Conservation (phyloP, 1,140 invertebrate genomes). For the Potamilus streckersoni region DNA sequence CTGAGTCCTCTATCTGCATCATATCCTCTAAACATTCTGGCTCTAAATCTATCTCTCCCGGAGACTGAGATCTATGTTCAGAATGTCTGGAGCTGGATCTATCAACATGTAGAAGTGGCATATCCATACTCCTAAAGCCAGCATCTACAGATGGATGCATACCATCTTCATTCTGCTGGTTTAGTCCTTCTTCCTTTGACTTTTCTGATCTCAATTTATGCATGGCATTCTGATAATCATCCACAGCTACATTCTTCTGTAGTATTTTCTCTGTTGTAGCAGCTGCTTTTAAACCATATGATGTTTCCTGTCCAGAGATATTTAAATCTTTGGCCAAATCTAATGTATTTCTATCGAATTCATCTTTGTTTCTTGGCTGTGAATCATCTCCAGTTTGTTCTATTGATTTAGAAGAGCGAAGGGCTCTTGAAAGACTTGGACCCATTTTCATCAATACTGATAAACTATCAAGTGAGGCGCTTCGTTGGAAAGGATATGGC, state of each 20-base stretch:
- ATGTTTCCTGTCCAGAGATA: neutral
- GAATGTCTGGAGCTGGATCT: neutral
- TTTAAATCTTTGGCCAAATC: neutral
- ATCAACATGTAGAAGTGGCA: no score
- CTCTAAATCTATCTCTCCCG: slow-evolving; percentile 31
- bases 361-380: neutral
- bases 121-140: no score
- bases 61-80: slow-evolving; percentile 28
- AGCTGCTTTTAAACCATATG: neutral
- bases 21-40: slow-evolving; percentile 15
- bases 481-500: slow-evolving; percentile 14
- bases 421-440: slow-evolving; percentile 13
- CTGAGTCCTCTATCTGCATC: slow-evolving; percentile 1
- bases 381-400: neutral
- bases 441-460: slow-evolving; percentile 11
- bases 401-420: neutral
- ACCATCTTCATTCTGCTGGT: no score
- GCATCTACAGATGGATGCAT: no score
- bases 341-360: neutral
- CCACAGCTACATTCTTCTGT: neutral
- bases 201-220: neutral
- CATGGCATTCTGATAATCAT: neutral
- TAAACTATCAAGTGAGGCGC: slow-evolving; percentile 16
- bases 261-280: neutral
- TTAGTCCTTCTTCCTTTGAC: no score